These are phyloP conservation scores for Protosalanx chinensis DNA, from an alignment of 2,797 vertebrate species.

Conservation along the genomic window DNA sequence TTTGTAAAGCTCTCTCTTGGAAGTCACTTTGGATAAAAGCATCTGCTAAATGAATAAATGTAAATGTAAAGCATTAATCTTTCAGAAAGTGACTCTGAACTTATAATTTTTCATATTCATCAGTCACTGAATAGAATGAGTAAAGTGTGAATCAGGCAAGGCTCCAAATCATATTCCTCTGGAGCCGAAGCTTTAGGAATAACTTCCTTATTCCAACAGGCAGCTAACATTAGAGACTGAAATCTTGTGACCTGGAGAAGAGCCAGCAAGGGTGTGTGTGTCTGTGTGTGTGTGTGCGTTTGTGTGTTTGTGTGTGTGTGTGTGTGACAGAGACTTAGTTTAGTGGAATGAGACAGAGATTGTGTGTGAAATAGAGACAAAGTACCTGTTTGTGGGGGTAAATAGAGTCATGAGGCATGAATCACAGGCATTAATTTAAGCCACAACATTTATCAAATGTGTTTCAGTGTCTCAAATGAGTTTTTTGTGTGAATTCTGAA, in stretches of 20 bases:
- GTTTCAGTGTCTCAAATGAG: too few species aligned
- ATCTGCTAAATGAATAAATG: too few species aligned
- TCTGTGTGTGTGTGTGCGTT: too few species aligned
- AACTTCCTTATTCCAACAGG: constrained; percentile 68
- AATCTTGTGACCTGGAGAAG: constrained; percentile 70
- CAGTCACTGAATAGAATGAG: constrained; percentile 37
- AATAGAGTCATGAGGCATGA: neutral
- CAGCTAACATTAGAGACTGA: constrained; percentile 69
- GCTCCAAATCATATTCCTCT: constrained; percentile 44
- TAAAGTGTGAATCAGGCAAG: constrained; percentile 52
- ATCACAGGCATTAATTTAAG: neutral
- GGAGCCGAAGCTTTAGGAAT: constrained; percentile 59
- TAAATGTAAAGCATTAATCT: neutral
- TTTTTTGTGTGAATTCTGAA: too few species aligned
- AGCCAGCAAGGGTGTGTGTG: constrained; percentile 49
- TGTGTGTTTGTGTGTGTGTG: neutral
- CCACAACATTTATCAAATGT: neutral
- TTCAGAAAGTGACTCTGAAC: constrained; percentile 46
- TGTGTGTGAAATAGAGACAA: neutral
- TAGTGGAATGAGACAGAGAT: neutral
- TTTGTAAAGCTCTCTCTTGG: too few species aligned
- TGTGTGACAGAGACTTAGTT: neutral
- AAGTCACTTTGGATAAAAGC: too few species aligned
- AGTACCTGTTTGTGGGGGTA: constrained; percentile 20
- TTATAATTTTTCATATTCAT: constrained; percentile 39